These are phyloP conservation scores for Triplophysa tibetana DNA, from an alignment of 2,113 vertebrate genomes.

Conservation along the genomic window DNA sequence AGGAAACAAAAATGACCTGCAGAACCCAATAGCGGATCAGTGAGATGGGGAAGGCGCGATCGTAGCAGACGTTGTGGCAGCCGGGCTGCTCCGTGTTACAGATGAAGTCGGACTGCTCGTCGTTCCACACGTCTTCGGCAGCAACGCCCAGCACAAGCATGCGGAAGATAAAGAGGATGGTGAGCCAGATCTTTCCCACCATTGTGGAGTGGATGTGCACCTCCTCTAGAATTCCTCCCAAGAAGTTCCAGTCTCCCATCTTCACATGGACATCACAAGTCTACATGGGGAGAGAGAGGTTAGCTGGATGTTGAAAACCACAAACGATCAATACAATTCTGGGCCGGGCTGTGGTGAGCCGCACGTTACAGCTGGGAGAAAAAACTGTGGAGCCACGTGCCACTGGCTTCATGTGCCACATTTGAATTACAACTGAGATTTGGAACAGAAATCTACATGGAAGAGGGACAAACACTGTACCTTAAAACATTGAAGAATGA, in stretches of 20 bases:
- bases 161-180: conserved; percentile 87
- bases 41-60: conserved; percentile 87
- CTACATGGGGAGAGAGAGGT: not conserved
- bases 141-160: conserved; percentile 87
- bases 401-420: not conserved
- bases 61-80: conserved; percentile 87
- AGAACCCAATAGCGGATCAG: conserved; percentile 91
- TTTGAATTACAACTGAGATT: not conserved
- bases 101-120: conserved; percentile 88
- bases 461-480: no score
- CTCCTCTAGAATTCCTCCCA: conserved; percentile 89
- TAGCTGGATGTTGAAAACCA: not conserved
- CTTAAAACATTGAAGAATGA: no score
- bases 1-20: conserved; percentile 89
- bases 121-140: conserved; percentile 89
- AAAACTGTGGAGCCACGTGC: not conserved
- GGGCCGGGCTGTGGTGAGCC: not conserved
- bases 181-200: conserved; percentile 90
- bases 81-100: conserved; percentile 89
- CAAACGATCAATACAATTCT: not conserved
- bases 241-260: conserved; percentile 92
- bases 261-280: conserved; percentile 63
- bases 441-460: not conserved
- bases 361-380: not conserved
- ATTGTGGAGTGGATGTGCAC: conserved; percentile 89